Evolutionary conservation across 1,140 invertebrate species (phyloP).

Genomic region (Metaphire vulgaris): DNA sequence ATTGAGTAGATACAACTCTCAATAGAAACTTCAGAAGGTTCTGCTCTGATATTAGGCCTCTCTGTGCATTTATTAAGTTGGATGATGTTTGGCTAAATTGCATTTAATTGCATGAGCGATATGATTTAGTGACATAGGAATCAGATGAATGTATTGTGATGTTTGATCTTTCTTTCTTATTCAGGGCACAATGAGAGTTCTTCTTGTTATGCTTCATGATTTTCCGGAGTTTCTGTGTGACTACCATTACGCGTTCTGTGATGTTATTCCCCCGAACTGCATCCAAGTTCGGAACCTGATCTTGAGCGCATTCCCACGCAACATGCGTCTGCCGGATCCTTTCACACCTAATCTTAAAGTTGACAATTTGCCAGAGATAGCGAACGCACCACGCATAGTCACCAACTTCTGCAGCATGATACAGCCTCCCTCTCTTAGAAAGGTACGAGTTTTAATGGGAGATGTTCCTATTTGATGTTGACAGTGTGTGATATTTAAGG

Average conservation of each 20-base stretch:
- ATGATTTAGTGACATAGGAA: too few relatives aligned
- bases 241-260: slow-evolving; percentile 98
- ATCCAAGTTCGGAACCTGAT: slow-evolving; percentile 98
- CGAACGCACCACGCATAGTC: slow-evolving; percentile 74
- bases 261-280: slow-evolving; percentile 97
- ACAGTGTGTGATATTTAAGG: slow-evolving; percentile 3
- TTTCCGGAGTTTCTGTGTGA: slow-evolving; percentile 99
- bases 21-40: too few relatives aligned
- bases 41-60: too few relatives aligned
- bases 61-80: too few relatives aligned
- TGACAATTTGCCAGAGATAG: slow-evolving; percentile 80
- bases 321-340: slow-evolving; percentile 95
- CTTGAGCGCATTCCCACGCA: slow-evolving; percentile 91
- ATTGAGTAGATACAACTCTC: too few relatives aligned
- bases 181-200: slow-evolving; percentile 82
- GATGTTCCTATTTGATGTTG: neutral
- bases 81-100: too few relatives aligned
- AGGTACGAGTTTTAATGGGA: too few relatives aligned
- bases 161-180: neutral
- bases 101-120: too few relatives aligned
- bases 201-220: slow-evolving; percentile 93
- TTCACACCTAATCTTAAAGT: slow-evolving; percentile 91
- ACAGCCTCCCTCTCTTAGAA: slow-evolving; percentile 79
- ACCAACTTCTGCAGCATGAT: slow-evolving; percentile 83
- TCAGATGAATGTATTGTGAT: slow-evolving; percentile 20